Conservation (phyloP, 2,797 vertebrate species). For the Arremon aurantiirostris region DNA sequence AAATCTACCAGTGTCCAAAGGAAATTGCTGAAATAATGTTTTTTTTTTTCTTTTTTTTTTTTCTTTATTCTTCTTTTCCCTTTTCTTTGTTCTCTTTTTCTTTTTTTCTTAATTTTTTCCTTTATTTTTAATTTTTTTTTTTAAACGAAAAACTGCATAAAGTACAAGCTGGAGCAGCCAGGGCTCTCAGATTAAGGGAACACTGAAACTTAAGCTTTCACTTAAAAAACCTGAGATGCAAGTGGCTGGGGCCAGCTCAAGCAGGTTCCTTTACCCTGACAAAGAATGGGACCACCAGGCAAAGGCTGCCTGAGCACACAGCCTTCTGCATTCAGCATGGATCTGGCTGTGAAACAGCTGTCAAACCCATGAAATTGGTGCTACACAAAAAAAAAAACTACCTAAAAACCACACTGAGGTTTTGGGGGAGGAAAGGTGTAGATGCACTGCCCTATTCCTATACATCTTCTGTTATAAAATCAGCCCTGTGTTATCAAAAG, state of each 20-base stretch:
- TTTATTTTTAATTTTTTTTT: too few relatives aligned
- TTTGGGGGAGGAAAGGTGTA: fast-evolving
- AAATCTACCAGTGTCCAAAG: neutral
- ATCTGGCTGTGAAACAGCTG: neutral
- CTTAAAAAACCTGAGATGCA: neutral
- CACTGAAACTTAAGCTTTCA: neutral
- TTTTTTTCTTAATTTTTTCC: too few relatives aligned
- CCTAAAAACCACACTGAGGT: neutral
- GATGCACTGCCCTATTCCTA: neutral
- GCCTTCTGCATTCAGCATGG: neutral
- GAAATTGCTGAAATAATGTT: neutral
- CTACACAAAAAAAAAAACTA: neutral
- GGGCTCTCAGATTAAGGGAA: neutral
- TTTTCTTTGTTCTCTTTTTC: neutral
- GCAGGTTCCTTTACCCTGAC: neutral
- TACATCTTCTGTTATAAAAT: neutral
- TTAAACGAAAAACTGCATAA: neutral
- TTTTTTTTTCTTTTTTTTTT: neutral
- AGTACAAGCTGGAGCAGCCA: neutral
- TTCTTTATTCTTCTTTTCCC: fast-evolving
- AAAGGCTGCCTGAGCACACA: neutral
- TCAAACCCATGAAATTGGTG: neutral
- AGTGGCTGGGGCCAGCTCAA: neutral
- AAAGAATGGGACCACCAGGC: neutral
- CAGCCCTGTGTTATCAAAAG: neutral